Base-by-base conservation (phyloP, 2,797 vertebrate species). In the Chanos chanos region DNA sequence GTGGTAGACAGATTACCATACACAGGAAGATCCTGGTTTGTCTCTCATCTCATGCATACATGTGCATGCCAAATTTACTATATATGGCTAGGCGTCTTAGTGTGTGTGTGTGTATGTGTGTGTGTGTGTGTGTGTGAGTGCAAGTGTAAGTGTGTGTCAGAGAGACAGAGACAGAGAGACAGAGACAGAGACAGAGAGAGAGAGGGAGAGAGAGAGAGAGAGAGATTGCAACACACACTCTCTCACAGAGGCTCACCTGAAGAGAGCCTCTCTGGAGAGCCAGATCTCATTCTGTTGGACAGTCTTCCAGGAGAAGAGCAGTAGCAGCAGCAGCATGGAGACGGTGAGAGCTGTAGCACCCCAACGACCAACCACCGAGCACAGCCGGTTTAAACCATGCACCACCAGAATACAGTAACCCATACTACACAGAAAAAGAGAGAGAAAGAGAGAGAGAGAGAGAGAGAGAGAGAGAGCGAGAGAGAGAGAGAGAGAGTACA, bases 361-460 rank as follows among this genome's bases (percentile, higher is more conserved):
- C 78, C 90, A 92, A 0, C 92, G 91, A 30, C 88, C 90, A 31
- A 89, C 80, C 77, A 88, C 72, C 0, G 86, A 77, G 53, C 85
- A 90, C 54, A 99, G 85, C 48, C 89, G 90, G 68, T 87, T 92
- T 43, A 98, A 70, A 8, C 96, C 96, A 0, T 96, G 92, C 68
- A 91, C 90, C 63, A 95, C 89, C 74, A 99, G 91, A 77, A 99
- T 94, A 74, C 95, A 97, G 83, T 94, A 97, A 1, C 96, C 96
- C 96, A 98, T 97, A 71, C 96, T 98, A 77, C 7, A 59, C 31
- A 56, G 15, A 6, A 59, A 31, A 18, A 57, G 19, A 48, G n/a
- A 47, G 7, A 51, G 15, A 30, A n/a, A n/a, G 16, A 27, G 18
- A 9, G 16, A 27, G 7, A 21, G 18, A 22, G 33, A 19, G 37